Conservation (phyloP, 2,797 vertebrate species). For the Syndactyla subalaris region DNA sequence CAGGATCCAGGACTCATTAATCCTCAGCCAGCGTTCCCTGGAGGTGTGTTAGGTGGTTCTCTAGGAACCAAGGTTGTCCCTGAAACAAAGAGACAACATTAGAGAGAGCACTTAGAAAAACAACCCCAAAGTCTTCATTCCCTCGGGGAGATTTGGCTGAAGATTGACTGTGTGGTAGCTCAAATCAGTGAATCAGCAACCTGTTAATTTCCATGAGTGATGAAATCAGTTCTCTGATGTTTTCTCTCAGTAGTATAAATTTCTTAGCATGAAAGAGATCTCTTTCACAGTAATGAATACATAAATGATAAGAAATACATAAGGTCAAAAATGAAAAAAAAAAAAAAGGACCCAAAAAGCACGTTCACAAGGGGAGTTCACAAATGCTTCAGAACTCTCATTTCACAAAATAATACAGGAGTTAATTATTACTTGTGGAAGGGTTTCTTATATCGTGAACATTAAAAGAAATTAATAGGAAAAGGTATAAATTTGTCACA, state of each 20-base stretch:
- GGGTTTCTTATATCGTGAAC: conserved; percentile 1
- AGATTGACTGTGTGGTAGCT: background rate
- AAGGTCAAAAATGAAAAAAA: background rate
- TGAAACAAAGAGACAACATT: background rate
- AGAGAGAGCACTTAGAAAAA: background rate
- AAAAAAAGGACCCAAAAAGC: background rate
- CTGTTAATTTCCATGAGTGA: background rate
- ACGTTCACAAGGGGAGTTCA: background rate
- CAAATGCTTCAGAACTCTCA: background rate
- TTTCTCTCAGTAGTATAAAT: background rate
- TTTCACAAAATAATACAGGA: conserved; percentile 23
- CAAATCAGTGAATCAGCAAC: background rate
- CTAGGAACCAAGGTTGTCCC: background rate
- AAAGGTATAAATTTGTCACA: conserved; percentile 40
- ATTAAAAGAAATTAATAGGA: conserved; percentile 39
- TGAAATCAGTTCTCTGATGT: background rate
- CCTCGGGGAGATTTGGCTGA: background rate
- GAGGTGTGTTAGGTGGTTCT: background rate
- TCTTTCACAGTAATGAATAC: background rate
- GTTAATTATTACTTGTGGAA: conserved; percentile 33
- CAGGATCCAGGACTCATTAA: accelerated
- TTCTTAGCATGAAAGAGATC: background rate
- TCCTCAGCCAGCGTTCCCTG: background rate
- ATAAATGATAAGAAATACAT: background rate
- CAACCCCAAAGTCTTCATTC: background rate